Conservation (phyloP, 2,888 invertebrate species). For the Apodemia zela region DNA sequence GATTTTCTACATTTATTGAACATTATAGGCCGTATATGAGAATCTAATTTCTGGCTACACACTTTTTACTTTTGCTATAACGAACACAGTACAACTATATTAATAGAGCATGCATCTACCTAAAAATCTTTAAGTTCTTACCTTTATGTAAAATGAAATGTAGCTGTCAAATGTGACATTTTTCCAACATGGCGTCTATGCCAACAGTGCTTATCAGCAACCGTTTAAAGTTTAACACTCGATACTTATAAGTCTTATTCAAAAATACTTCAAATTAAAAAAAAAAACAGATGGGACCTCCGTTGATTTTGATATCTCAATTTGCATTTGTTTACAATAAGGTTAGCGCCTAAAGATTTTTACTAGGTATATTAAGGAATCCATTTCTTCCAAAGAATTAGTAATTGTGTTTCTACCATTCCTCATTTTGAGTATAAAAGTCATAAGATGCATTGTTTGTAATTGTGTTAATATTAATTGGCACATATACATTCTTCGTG, state of each 20-base stretch:
- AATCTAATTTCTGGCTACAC: conserved; percentile 56
- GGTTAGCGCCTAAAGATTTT: conserved; percentile 24
- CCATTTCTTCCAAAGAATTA: neutral
- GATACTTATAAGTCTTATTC: neutral
- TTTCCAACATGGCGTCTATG: neutral
- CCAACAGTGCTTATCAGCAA: neutral
- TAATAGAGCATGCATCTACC: conserved; percentile 60
- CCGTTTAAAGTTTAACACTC: neutral
- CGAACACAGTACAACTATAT: conserved; percentile 57
- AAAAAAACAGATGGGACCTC: neutral
- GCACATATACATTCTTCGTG: conserved; percentile 49
- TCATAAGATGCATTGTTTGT: conserved; percentile 44
- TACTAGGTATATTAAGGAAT: conserved; percentile 25
- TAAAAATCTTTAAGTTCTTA: conserved; percentile 30
- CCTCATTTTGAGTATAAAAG: conserved; percentile 37
- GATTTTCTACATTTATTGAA: conserved; percentile 33
- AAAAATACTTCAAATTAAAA: no score
- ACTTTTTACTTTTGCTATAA: conserved; percentile 53
- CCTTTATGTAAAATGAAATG: neutral
- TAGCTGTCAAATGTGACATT: neutral
- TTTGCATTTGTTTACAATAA: neutral
- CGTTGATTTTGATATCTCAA: neutral
- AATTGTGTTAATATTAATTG: conserved; percentile 42
- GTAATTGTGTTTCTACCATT: conserved; percentile 8
- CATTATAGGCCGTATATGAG: conserved; percentile 52